phyloP scores from a whole-genome alignment of 1,140 invertebrate genomes.

The Drosophila nebulosa region DNA sequence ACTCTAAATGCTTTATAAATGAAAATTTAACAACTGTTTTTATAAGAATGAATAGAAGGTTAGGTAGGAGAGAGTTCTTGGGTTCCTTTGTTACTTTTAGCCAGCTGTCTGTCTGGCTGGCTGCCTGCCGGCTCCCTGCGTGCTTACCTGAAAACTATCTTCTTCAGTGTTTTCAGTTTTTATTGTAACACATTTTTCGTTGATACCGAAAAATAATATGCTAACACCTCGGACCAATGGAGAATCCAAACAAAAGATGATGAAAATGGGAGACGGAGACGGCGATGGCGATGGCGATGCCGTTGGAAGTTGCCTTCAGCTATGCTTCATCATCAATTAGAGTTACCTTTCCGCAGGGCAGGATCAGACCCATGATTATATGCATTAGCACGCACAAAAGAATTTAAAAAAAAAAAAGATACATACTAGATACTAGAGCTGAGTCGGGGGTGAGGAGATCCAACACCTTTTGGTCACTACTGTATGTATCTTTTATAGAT shows the following conservation, averaged over 20 bases:
- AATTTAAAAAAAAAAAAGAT: constrained; percentile 10
- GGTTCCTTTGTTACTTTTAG: constrained; percentile 18
- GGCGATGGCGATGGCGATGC: no score
- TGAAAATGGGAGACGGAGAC: constrained; percentile 11
- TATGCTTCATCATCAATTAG: constrained; percentile 74
- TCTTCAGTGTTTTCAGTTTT: constrained; percentile 38
- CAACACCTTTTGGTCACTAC: constrained; percentile 65
- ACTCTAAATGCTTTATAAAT: constrained; percentile 70
- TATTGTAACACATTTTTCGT: constrained; percentile 68
- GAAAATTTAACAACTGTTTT: constrained; percentile 77
- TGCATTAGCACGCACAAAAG: constrained; percentile 46
- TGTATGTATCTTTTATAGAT: constrained; percentile 18
- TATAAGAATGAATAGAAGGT: constrained; percentile 17
- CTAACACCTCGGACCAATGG: constrained; percentile 59
- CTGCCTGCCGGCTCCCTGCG: constrained; percentile 49
- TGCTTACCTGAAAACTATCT: constrained; percentile 29
- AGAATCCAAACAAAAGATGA: constrained; percentile 49
- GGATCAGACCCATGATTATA: constrained; percentile 68
- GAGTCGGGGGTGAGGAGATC: not conserved
- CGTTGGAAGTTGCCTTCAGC: constrained; percentile 6
- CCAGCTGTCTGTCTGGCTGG: constrained; percentile 1
- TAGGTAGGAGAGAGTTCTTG: not conserved
- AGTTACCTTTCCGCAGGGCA: constrained; percentile 71
- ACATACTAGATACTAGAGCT: not conserved
- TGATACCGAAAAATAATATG: constrained; percentile 55